Conservation (phyloP, 2,888 invertebrate genomes). For the Gnatocerus cornutus region DNA sequence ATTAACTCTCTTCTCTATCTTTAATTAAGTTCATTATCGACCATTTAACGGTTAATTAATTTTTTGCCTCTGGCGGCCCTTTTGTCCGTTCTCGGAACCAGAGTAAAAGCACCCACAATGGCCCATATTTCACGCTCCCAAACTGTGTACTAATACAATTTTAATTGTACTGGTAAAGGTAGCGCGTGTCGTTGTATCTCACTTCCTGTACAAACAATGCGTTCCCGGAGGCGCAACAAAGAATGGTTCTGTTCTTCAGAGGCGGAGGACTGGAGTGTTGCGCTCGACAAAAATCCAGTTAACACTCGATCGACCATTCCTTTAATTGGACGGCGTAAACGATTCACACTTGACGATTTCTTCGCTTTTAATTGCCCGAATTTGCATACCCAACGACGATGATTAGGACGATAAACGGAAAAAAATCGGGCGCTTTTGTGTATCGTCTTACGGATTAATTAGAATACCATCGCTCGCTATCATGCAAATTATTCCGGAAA, state of each 20-base stretch:
- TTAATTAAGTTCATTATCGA: constrained; percentile 41
- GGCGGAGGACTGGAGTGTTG: constrained; percentile 42
- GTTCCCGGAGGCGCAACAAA: constrained; percentile 41
- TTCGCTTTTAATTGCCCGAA: constrained; percentile 28
- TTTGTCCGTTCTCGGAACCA: constrained; percentile 41
- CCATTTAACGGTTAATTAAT: constrained; percentile 37
- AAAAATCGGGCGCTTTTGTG: background rate
- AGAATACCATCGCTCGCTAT: constrained; percentile 9
- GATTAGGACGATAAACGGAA: constrained; percentile 13
- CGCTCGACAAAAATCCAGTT: constrained; percentile 22
- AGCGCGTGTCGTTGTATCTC: constrained; percentile 56
- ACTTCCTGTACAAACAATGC: constrained; percentile 59
- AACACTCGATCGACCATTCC: constrained; percentile 30
- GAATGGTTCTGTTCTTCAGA: constrained; percentile 32
- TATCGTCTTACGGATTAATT: constrained; percentile 29
- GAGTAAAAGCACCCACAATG: constrained; percentile 51
- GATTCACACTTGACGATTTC: constrained; percentile 35
- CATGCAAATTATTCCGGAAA: constrained; percentile 13
- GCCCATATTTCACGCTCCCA: constrained; percentile 59
- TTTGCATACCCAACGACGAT: constrained; percentile 34
- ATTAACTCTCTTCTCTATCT: constrained; percentile 34
- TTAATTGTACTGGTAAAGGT: constrained; percentile 56
- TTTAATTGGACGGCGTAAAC: constrained; percentile 26
- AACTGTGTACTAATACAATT: constrained; percentile 59
- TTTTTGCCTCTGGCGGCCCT: constrained; percentile 18